phyloP scores from a whole-genome alignment of 2,888 invertebrate genomes.

The Hedya salicella region DNA sequence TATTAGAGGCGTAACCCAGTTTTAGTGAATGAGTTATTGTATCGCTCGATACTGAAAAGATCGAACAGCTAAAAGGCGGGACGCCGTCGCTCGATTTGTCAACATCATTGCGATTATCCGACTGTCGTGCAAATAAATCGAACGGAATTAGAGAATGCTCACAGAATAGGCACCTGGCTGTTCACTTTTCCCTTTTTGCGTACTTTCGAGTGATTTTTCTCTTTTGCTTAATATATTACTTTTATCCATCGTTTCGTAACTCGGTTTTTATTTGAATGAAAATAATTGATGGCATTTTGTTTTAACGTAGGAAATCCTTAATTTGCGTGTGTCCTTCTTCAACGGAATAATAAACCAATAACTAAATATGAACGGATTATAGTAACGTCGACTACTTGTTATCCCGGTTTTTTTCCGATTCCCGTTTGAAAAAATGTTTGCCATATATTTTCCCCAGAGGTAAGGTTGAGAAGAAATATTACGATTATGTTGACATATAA shows the following conservation, averaged over 20 bases:
- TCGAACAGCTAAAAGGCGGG: conserved; percentile 80
- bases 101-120: conserved; percentile 75
- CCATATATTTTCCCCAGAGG: too few species aligned
- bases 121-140: conserved; percentile 70
- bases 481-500: too few species aligned
- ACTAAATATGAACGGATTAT: too few species aligned
- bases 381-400: too few species aligned
- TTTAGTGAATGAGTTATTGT: conserved; percentile 67
- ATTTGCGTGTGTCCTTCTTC: too few species aligned
- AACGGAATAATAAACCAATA: too few species aligned
- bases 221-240: conserved; percentile 10
- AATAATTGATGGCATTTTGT: background rate
- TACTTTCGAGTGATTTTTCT: conserved; percentile 5
- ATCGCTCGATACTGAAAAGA: conserved; percentile 68
- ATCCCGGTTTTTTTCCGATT: too few species aligned
- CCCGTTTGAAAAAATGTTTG: too few species aligned
- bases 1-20: conserved; percentile 51
- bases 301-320: too few species aligned
- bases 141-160: conserved; percentile 68
- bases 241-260: background rate
- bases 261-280: background rate
- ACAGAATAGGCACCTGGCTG: conserved; percentile 38
- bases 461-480: too few species aligned
- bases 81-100: conserved; percentile 74
- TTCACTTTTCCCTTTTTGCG: conserved; percentile 13